Evolutionary conservation across 2,113 vertebrate species (phyloP).

Genomic region (Cololabis saira): DNA sequence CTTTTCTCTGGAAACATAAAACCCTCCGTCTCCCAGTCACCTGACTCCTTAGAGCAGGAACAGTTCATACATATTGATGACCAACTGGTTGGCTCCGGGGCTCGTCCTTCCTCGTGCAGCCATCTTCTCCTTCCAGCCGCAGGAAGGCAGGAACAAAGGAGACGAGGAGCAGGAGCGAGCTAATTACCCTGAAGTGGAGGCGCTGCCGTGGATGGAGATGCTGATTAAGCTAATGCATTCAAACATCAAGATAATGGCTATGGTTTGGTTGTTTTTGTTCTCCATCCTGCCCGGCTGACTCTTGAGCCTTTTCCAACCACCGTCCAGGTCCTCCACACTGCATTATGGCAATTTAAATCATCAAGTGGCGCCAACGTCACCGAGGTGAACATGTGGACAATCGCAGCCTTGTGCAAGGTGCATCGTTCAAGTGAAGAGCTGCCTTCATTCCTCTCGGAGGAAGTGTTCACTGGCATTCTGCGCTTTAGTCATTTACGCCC

Average conservation of each 20-base stretch:
- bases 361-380: slow-evolving; percentile 3
- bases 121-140: slow-evolving; percentile 22
- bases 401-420: slow-evolving; percentile 16
- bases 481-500: slow-evolving; percentile 15
- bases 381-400: neutral
- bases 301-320: neutral
- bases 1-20: too few species aligned
- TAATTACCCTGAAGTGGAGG: neutral
- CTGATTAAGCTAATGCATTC: slow-evolving; percentile 6
- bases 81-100: slow-evolving; percentile 38
- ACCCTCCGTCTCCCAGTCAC: slow-evolving; percentile 14
- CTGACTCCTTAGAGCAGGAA: slow-evolving; percentile 29
- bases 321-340: too few species aligned
- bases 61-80: slow-evolving; percentile 70
- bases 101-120: slow-evolving; percentile 24
- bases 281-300: slow-evolving; percentile 1
- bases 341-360: slow-evolving; percentile 31
- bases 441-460: neutral
- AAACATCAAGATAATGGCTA: slow-evolving; percentile 1
- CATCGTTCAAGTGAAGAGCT: slow-evolving; percentile 19
- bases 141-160: slow-evolving; percentile 32
- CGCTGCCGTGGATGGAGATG: slow-evolving; percentile 21
- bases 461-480: slow-evolving; percentile 33
- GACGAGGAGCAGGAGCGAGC: neutral
- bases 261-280: neutral